Percentiles rank a stretch among this genome's conserved stretches.
phyloP scores from a whole-genome alignment of 2,797 vertebrate genomes.

The Epinephelus coioides region DNA sequence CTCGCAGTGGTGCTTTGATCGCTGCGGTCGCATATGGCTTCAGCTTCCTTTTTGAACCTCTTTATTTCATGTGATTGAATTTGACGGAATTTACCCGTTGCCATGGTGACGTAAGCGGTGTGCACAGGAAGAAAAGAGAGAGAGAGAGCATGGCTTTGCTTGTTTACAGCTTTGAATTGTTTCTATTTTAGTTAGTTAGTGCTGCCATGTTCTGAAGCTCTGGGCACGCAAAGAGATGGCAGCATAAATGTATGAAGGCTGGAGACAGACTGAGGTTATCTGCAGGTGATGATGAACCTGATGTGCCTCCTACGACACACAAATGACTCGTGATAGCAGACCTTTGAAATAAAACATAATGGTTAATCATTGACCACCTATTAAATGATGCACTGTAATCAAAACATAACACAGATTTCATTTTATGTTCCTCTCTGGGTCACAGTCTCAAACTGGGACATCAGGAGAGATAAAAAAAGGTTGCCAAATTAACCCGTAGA shows the following conservation, averaged over 20 bases:
- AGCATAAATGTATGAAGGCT: constrained; percentile 18
- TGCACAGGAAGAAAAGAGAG: constrained; percentile 16
- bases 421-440: constrained; percentile 13
- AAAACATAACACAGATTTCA: background rate
- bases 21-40: constrained; percentile 31
- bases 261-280: background rate
- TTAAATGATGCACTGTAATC: constrained; percentile 6
- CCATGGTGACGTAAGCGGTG: constrained; percentile 47
- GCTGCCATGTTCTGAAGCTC: constrained; percentile 54
- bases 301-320: background rate
- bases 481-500: constrained; percentile 13
- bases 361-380: background rate
- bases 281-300: background rate
- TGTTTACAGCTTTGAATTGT: constrained; percentile 63
- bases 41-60: constrained; percentile 33
- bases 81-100: constrained; percentile 39
- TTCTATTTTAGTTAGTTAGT: constrained; percentile 67
- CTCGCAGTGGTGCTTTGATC: constrained; percentile 15
- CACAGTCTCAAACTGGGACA: constrained; percentile 40
- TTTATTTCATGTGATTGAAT: constrained; percentile 33
- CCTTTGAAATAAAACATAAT: background rate
- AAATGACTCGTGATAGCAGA: background rate
- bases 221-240: constrained; percentile 62
- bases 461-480: constrained; percentile 21
- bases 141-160: constrained; percentile 42